Evolutionary conservation across 2,797 vertebrate genomes (phyloP).

Genomic region (Trichosurus vulpecula): DNA sequence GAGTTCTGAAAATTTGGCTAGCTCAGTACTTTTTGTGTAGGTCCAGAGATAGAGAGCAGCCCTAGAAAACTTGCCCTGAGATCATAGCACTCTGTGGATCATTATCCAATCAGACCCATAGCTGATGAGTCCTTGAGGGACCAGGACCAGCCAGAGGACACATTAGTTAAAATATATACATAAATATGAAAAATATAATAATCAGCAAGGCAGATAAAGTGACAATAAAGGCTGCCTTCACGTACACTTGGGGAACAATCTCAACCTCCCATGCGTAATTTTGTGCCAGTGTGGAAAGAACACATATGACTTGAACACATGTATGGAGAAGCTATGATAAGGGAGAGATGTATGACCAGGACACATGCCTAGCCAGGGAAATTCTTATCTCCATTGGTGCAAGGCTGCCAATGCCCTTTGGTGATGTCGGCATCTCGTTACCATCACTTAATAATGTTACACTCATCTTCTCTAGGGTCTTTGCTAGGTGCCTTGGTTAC

Average conservation of each 20-base stretch:
- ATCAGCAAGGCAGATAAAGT: neutral
- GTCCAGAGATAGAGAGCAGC: no score
- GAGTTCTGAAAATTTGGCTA: no score
- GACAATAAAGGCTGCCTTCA: neutral
- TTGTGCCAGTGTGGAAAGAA: neutral
- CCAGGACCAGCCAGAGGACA: no score
- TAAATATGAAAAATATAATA: neutral
- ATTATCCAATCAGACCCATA: no score
- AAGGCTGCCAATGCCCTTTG: neutral
- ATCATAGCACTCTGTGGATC: no score
- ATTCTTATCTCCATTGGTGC: neutral
- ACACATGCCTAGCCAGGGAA: neutral
- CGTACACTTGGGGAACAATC: neutral
- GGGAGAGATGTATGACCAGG: neutral
- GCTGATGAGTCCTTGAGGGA: no score
- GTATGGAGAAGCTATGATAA: neutral
- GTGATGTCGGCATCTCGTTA: neutral
- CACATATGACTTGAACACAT: neutral
- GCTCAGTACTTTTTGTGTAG: no score
- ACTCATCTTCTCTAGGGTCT: neutral
- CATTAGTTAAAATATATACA: no score
- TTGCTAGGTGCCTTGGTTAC: neutral
- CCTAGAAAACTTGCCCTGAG: no score
- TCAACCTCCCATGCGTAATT: neutral
- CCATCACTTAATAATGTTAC: neutral